Evolutionary conservation across 2,888 invertebrate genomes (phyloP), one percentile per base, ranked within the genome.

Genomic region (Aelia acuminata): DNA sequence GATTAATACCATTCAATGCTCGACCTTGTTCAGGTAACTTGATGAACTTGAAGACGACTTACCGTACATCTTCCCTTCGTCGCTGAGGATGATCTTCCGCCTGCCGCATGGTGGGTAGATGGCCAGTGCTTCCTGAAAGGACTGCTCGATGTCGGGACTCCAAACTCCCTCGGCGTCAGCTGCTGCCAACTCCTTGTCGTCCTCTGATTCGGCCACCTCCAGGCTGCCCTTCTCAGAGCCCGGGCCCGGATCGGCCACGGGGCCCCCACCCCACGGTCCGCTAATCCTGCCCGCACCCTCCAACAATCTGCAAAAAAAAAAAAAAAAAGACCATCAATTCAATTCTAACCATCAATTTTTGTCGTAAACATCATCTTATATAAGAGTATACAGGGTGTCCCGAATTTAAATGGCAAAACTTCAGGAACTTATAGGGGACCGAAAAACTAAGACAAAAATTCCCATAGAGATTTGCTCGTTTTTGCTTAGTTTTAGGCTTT

Each of bases 41-140:
- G 15, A 49, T 11, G 49, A 49, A 4, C 50, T 22, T 5, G 8
- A 50, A 35, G 63, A 70, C 1, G 20, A 97, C 98, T 97, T 94
- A 99, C 99, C 99, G 95, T 99, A 99, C 99, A 99, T 99, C 96
- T 99, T 99, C 93, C 99, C 99, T 94, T 99, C 99, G 93, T 99
- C 99, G 91, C 98, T 98, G 92, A 99, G 96, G 92, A 99, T 99
- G 93, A 99, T 99, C 95, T 99, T 99, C 93, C 99, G 95, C 92
- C 99, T 94, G 91, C 99, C 99, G 93, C 99, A 99, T 90, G 99
- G 99, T 90, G 99, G 99, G 94, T 99, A 99, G 93, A 99, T 99
- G 92, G 99, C 98, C 93, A 99, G 95, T 91, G 99, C 99, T 94
- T 99, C 99, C 93, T 99, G 99, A 94, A 99, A 99, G 94, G 98